phyloP scores from a whole-genome alignment of 2,888 invertebrate genomes.

The Chorisops tibialis region DNA sequence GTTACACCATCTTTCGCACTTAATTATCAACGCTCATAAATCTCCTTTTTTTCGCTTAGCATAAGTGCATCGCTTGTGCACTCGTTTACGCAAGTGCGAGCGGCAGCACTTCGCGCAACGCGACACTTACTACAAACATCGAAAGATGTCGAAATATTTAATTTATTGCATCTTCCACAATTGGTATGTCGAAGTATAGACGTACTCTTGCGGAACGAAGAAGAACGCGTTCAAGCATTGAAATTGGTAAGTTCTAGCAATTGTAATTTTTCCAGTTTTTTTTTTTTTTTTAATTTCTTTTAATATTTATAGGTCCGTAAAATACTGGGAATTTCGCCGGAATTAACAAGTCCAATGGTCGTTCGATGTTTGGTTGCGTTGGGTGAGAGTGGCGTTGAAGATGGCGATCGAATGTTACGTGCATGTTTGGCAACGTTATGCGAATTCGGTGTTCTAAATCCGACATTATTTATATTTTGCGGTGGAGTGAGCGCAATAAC shows the following conservation, averaged over 20 bases:
- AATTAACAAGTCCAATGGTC: slow-evolving; percentile 69
- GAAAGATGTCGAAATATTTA: slow-evolving; percentile 74
- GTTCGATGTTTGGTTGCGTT: slow-evolving; percentile 79
- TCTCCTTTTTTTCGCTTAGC: slow-evolving; percentile 53
- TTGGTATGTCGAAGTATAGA: slow-evolving; percentile 84
- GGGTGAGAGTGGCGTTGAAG: slow-evolving; percentile 73
- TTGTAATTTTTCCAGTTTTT: too few relatives aligned
- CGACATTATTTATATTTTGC: slow-evolving; percentile 72
- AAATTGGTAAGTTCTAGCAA: slow-evolving; percentile 61
- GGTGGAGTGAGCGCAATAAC: slow-evolving; percentile 81
- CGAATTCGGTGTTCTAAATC: slow-evolving; percentile 84
- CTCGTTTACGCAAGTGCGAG: slow-evolving; percentile 84
- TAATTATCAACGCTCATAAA: slow-evolving; percentile 24
- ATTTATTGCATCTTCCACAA: slow-evolving; percentile 78
- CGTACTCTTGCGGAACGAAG: slow-evolving; percentile 83
- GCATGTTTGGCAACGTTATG: slow-evolving; percentile 84
- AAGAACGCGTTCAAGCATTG: slow-evolving; percentile 87
- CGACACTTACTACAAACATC: slow-evolving; percentile 77
- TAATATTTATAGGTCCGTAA: slow-evolving; percentile 54
- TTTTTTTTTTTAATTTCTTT: background rate
- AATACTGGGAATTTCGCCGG: slow-evolving; percentile 63
- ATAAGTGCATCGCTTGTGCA: slow-evolving; percentile 80
- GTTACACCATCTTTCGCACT: slow-evolving; percentile 36
- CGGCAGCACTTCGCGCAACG: slow-evolving; percentile 81
- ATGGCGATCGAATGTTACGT: slow-evolving; percentile 78